Evolutionary conservation across 2,888 invertebrate species (phyloP).

Genomic region (Plagodis pulveraria): DNA sequence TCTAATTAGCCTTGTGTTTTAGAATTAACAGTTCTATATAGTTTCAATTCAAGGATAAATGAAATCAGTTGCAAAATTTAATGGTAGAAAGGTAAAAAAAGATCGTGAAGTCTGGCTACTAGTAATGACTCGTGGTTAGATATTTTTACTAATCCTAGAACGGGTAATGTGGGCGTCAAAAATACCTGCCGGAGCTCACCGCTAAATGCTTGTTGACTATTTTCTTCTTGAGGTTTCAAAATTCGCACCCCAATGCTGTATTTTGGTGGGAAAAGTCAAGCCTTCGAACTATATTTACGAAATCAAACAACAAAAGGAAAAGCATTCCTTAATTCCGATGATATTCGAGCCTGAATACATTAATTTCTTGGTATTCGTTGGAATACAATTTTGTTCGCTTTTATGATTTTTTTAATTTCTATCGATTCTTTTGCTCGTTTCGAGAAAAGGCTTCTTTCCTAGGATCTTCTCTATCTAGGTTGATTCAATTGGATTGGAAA

Average conservation of each 20-base stretch:
- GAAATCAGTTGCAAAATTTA: not conserved
- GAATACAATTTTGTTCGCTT: slow-evolving; percentile 30
- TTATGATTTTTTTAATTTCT: slow-evolving; percentile 36
- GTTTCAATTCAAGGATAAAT: slow-evolving; percentile 10
- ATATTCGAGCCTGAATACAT: slow-evolving; percentile 43
- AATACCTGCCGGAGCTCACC: too few relatives aligned
- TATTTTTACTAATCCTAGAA: too few relatives aligned
- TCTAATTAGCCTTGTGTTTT: slow-evolving; percentile 13
- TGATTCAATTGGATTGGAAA: slow-evolving; percentile 57
- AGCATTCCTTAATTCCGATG: slow-evolving; percentile 32
- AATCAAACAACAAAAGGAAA: slow-evolving; percentile 39
- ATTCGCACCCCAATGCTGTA: slow-evolving; percentile 22
- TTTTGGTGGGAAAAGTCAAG: slow-evolving; percentile 29
- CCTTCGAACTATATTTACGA: slow-evolving; percentile 34
- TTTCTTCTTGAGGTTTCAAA: not conserved
- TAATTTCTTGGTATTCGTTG: slow-evolving; percentile 38
- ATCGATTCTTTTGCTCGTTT: slow-evolving; percentile 31
- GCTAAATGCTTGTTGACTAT: too few relatives aligned
- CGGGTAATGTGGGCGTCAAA: too few relatives aligned
- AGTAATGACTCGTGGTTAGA: too few relatives aligned
- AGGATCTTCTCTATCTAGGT: too few relatives aligned
- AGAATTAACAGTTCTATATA: slow-evolving; percentile 8
- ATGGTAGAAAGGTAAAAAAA: too few relatives aligned
- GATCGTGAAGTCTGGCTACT: too few relatives aligned
- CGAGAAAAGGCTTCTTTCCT: slow-evolving; percentile 46